These are phyloP conservation scores for Pyrochroa serraticornis DNA, from an alignment of 2,888 invertebrate genomes.

Conservation along the genomic window DNA sequence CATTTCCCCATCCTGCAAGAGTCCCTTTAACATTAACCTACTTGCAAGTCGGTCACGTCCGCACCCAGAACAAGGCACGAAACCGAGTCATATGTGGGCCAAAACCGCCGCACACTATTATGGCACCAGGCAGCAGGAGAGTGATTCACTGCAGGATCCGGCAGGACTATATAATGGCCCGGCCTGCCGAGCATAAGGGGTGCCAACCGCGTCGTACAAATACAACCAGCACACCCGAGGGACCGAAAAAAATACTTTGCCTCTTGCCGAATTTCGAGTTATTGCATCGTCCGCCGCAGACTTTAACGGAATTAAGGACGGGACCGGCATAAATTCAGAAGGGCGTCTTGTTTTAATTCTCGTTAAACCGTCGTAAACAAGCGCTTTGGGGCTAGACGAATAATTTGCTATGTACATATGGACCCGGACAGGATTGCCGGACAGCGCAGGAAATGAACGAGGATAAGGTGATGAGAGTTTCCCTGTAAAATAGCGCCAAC, in stretches of 20 bases:
- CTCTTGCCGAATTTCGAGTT: slow-evolving; percentile 28
- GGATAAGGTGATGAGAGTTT: no score
- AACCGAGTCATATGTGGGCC: slow-evolving; percentile 38
- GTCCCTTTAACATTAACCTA: slow-evolving; percentile 33
- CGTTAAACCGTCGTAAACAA: no score
- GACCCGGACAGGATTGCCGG: no score
- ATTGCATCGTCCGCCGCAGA: slow-evolving; percentile 19
- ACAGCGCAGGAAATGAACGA: no score
- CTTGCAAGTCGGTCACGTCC: slow-evolving; percentile 39
- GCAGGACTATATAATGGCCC: slow-evolving; percentile 42
- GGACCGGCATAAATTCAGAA: slow-evolving; percentile 18
- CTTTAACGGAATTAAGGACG: slow-evolving; percentile 24
- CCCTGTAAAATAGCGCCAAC: no score
- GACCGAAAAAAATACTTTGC: slow-evolving; percentile 34
- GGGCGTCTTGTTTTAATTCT: slow-evolving; percentile 12
- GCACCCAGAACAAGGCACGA: slow-evolving; percentile 33
- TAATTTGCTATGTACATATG: no score
- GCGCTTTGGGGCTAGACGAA: no score
- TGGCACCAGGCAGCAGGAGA: slow-evolving; percentile 36
- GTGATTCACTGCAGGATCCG: slow-evolving; percentile 43
- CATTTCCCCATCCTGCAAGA: neutral
- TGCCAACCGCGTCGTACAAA: slow-evolving; percentile 32
- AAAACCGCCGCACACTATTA: slow-evolving; percentile 30
- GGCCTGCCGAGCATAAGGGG: slow-evolving; percentile 31
- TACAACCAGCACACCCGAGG: slow-evolving; percentile 34